Base-by-base conservation (phyloP, 1,140 invertebrate genomes). In the Drosophila virilis region DNA sequence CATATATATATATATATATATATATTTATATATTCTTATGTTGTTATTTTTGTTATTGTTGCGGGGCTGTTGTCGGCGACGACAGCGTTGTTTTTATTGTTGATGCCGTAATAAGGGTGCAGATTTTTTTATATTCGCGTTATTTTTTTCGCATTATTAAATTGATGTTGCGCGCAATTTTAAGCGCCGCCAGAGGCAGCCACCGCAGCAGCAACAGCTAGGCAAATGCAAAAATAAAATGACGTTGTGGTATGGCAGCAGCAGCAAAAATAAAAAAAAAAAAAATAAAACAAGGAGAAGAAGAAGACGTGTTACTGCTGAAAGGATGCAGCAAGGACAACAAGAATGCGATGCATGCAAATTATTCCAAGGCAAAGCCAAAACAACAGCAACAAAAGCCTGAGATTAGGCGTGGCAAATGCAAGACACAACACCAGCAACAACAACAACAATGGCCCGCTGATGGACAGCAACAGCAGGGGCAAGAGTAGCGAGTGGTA, bases 91-190 rank as follows among this genome's bases (percentile, higher is more conserved):
- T 88, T 88, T 79, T 86, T 88, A 78, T 86, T 88, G 84, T 88
- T 84, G 77, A 80, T 83, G 84, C 69, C 73, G 80, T 83, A 84
- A 83, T 89, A 84, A 89, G 84, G 83, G 73, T 80, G 80, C 84
- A 89, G 74, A 80, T 83, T 86, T 71, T 75, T 77, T 75, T 72
- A 15, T 40, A 28, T 28, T 28, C 22, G 22, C 15, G 9, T 54
- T 10, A 45, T 40, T 35, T 60, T 37, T 50, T 43, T 59, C 3
- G 37, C 17, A 38, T 59, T 61, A 89, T 89, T 80, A 89, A 80
- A 86, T 84, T 84, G 77, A 84, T 89, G 84, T 88, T 84, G 84
- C 69, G 74, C 50, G 77, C 83, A 89, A 77, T 83, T 79, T 88
- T 35, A 70, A 78, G 69, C 48, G 48, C 67, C 35, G 67, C 65